A percentile compares a stretch with the other conserved stretches of the same genome.
phyloP scores from a whole-genome alignment of 2,888 invertebrate species.

The Notocelia uddmanniana region DNA sequence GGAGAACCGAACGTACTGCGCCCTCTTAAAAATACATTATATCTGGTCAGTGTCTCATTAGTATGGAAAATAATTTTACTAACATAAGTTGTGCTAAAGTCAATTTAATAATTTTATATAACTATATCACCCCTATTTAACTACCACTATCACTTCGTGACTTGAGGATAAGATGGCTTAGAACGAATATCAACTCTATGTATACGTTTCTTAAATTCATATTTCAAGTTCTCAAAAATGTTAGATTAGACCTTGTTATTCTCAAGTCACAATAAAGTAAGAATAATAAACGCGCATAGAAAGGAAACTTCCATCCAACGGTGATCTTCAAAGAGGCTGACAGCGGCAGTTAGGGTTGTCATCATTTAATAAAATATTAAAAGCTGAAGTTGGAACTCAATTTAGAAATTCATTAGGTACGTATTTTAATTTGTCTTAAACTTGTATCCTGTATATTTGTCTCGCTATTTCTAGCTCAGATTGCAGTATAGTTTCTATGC shows the following conservation, averaged over 20 bases:
- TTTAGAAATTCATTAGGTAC: background rate
- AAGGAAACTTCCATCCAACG: slow-evolving; percentile 2
- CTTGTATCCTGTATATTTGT: background rate
- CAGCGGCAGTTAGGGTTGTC: slow-evolving; percentile 4
- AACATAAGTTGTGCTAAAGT: slow-evolving; percentile 68
- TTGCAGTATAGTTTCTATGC: slow-evolving; percentile 15
- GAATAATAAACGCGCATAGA: slow-evolving; percentile 28
- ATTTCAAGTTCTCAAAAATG: background rate
- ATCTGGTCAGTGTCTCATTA: slow-evolving; percentile 20
- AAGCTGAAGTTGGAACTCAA: background rate
- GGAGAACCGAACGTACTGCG: too few relatives aligned
- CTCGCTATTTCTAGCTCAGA: background rate
- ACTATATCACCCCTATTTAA: slow-evolving; percentile 35
- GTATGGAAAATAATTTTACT: slow-evolving; percentile 46
- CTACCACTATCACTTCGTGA: slow-evolving; percentile 26
- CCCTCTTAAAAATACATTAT: too few relatives aligned
- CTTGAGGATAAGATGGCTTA: background rate
- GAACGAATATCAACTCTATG: background rate
- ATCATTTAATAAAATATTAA: background rate
- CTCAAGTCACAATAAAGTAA: slow-evolving; percentile 12
- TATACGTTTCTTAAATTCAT: background rate
- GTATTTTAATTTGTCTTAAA: background rate
- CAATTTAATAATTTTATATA: slow-evolving; percentile 64
- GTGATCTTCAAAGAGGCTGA: slow-evolving; percentile 9
- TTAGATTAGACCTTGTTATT: slow-evolving; percentile 14